Evolutionary conservation across 1,140 invertebrate species (phyloP), one percentile per base, ranked within the genome.

Genomic region (Drosophila bifasciata): DNA sequence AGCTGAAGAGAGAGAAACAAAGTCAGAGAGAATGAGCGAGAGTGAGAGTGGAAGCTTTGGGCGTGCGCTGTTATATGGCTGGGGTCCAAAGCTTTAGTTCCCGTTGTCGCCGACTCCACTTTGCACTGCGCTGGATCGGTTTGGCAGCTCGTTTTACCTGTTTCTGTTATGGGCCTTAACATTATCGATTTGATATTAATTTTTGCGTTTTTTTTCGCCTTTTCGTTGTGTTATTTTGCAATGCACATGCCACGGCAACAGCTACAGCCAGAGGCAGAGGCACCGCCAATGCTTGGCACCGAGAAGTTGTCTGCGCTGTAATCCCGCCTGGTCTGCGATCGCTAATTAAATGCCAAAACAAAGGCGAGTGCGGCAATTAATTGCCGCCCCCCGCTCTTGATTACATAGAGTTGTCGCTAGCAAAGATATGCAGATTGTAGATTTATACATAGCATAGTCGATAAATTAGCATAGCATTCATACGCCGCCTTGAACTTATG

Each of bases 131-230:
- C 64, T 28, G 25, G 44, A 48, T 50, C 41, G 52, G 15, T 41
- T 48, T 49, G 25, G 43, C 64, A 88, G 83, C 83, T 83, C 45
- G 83, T 88, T 88, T 88, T 83, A 88, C 83, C 83, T 88, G 83
- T 88, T 88, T 72, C 52, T 40, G 50, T 70, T 78, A 41, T 46
- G 68, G 58, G 60, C 72, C 62, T 76, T 81, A 86, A 70, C 73
- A 83, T 88, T 88, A 88, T 88, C 78, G 83, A 88, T 76, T 79
- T 88, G 68, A 74, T 85, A 85, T 85, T 86, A 85, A 85, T 86
- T 88, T 81, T 60, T 46, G 28, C 32, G 32, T 36, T 48, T 58
- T 57, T 68, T 66, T 23, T 44, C 3, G 9, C 8, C 7, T 15
- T 57, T 60, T 74, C 56, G 44, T 36, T 62, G 50, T 46, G 73